Conservation (phyloP, 37 sponge, comb jelly and placozoan species). For the Beroe forskalii region DNA sequence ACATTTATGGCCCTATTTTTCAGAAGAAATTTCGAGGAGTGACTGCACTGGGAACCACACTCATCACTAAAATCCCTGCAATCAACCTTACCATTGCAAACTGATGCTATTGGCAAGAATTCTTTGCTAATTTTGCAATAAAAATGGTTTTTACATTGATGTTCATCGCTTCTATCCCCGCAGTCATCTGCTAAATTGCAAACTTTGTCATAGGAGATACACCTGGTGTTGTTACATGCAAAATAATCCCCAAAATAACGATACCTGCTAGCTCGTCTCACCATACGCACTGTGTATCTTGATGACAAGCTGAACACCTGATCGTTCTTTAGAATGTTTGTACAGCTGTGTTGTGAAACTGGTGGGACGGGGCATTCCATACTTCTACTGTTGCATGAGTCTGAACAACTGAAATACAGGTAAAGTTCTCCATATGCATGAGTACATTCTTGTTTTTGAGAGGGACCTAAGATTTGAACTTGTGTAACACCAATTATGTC, state of each 20-base stretch:
- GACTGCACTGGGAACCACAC: not conserved
- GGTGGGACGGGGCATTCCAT: not conserved
- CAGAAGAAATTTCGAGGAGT: not conserved
- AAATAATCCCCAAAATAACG: not conserved
- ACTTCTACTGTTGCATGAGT: not conserved
- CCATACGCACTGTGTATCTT: not conserved
- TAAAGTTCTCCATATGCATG: not conserved
- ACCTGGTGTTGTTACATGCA: not conserved
- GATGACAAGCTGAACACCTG: not conserved
- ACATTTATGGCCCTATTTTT: not conserved
- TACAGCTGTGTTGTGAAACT: not conserved
- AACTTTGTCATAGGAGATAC: not conserved
- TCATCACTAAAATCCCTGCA: constrained; percentile 16
- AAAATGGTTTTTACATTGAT: not conserved
- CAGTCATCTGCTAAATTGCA: constrained; percentile 5
- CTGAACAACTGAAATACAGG: not conserved
- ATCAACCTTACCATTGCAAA: not conserved
- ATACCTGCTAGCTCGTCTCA: not conserved
- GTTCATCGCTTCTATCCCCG: constrained; percentile 18
- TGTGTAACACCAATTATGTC: not conserved
- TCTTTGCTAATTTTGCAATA: not conserved
- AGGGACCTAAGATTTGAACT: not conserved
- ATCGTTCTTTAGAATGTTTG: not conserved
- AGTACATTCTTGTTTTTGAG: not conserved
- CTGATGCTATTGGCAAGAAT: not conserved